Conservation (phyloP, 2,113 vertebrate species). For the Callithrix jacchus region DNA sequence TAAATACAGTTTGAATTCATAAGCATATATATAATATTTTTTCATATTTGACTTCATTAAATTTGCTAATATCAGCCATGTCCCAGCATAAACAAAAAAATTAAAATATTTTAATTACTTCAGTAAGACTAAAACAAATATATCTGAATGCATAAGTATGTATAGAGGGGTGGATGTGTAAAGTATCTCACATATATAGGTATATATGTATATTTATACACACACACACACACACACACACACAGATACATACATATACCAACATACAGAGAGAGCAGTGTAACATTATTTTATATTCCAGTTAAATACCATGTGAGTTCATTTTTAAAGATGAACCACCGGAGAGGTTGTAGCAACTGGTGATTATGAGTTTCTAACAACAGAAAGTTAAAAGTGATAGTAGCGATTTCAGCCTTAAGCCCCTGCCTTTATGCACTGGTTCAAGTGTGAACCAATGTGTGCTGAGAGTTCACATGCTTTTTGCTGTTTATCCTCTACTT, state of each 20-base stretch:
- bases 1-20: background rate
- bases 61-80: conserved; percentile 3
- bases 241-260: background rate
- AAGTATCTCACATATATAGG: background rate
- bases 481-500: background rate
- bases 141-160: background rate
- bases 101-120: background rate
- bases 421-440: background rate
- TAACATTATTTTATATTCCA: background rate
- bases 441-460: background rate
- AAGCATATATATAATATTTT: background rate
- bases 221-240: background rate
- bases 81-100: background rate
- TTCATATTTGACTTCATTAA: background rate
- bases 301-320: background rate
- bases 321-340: background rate
- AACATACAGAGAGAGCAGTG: background rate
- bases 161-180: background rate
- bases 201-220: background rate
- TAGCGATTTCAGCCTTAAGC: background rate
- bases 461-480: background rate
- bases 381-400: background rate
- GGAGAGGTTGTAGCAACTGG: background rate
- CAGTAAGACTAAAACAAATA: background rate
- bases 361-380: background rate